phyloP scores from a whole-genome alignment of 2,888 invertebrate genomes.

The Taenaris catops region DNA sequence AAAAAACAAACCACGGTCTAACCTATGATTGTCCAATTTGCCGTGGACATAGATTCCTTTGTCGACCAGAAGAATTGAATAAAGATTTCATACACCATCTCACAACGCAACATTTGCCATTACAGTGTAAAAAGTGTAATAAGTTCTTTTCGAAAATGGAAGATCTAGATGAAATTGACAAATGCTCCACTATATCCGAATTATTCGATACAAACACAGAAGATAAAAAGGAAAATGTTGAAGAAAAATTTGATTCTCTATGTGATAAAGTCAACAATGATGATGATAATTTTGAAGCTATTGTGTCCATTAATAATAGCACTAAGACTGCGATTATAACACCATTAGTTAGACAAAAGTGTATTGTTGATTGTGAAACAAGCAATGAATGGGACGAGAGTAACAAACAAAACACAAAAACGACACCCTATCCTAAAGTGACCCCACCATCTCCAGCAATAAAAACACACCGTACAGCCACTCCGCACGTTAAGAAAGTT shows the following conservation, averaged over 20 bases:
- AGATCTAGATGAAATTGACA: conserved; percentile 48
- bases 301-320: conserved; percentile 46
- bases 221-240: conserved; percentile 30
- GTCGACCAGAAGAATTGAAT: conserved; percentile 45
- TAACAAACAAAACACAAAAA: conserved; percentile 27
- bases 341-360: conserved; percentile 50
- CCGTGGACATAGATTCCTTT: conserved; percentile 51
- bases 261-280: conserved; percentile 47
- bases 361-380: conserved; percentile 63
- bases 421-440: conserved; percentile 42
- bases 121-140: conserved; percentile 60
- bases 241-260: conserved; percentile 57
- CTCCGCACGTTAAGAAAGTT: conserved; percentile 61
- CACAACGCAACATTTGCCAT: conserved; percentile 48
- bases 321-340: conserved; percentile 64
- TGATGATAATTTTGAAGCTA: conserved; percentile 47
- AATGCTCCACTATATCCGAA: conserved; percentile 61
- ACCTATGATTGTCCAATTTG: conserved; percentile 65
- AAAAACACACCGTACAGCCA: conserved; percentile 46
- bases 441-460: conserved; percentile 49
- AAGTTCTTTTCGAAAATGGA: conserved; percentile 56
- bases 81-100: conserved; percentile 53
- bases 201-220: conserved; percentile 36
- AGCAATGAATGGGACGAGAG: conserved; percentile 51
- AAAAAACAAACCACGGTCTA: conserved; percentile 47